A percentile compares a stretch with the other conserved stretches of the same genome.
phyloP scores from a whole-genome alignment of 92 coral and sea anemone species.

The Zoanthus sociatus region DNA sequence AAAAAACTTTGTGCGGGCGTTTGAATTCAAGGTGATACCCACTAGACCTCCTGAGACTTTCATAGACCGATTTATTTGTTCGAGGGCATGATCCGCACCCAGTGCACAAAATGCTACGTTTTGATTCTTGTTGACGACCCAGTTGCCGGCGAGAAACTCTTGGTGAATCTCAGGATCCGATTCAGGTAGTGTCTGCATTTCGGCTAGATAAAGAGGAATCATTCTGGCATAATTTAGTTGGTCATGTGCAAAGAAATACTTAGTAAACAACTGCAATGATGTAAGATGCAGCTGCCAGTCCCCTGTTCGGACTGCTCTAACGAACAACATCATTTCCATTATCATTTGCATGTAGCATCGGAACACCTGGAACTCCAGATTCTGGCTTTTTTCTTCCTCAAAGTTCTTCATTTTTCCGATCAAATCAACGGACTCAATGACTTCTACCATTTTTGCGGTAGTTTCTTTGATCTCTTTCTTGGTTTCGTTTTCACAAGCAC shows the following conservation, averaged over 20 bases:
- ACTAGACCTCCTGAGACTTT: conserved; percentile 17
- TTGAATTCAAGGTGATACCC: background rate
- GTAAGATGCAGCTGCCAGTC: conserved; percentile 69
- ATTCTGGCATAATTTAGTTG: conserved; percentile 63
- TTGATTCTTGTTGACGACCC: conserved; percentile 65
- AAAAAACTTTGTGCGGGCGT: background rate
- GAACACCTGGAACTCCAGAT: too few species aligned
- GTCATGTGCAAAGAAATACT: conserved; percentile 54
- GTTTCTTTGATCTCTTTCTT: too few species aligned
- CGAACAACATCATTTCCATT: too few species aligned
- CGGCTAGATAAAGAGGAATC: conserved; percentile 69
- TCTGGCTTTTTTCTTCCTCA: too few species aligned
- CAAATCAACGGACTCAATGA: too few species aligned
- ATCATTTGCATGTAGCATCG: too few species aligned
- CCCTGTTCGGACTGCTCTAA: conserved; percentile 54
- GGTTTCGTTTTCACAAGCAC: too few species aligned
- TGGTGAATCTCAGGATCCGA: conserved; percentile 60
- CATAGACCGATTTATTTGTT: conserved; percentile 10
- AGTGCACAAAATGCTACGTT: conserved; percentile 59
- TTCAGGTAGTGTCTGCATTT: conserved; percentile 40
- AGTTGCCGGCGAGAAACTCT: conserved; percentile 63
- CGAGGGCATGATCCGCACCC: conserved; percentile 47
- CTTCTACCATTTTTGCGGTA: too few species aligned
- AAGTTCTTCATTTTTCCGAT: too few species aligned
- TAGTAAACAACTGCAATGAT: conserved; percentile 50